Conservation (phyloP, 2,888 invertebrate genomes). For the Orthosia incerta region DNA sequence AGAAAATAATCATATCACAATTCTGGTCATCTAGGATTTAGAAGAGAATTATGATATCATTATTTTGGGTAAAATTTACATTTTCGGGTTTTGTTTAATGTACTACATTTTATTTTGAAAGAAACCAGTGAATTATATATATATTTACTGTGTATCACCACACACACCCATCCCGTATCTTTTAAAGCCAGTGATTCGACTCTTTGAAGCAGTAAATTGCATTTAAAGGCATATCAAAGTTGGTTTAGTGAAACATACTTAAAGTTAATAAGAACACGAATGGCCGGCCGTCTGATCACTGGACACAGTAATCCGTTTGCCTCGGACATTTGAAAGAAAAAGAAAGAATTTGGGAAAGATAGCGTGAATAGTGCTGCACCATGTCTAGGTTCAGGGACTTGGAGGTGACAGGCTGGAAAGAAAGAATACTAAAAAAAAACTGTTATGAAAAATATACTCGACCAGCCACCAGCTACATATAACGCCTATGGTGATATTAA, state of each 20-base stretch:
- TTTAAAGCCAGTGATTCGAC: constrained; percentile 25
- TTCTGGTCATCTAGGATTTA: too few relatives aligned
- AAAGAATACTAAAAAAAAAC: not conserved
- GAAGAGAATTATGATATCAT: not conserved
- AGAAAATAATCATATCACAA: too few relatives aligned
- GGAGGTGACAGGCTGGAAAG: not conserved
- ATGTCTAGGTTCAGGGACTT: not conserved
- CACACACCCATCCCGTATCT: constrained; percentile 2
- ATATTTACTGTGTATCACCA: too few relatives aligned
- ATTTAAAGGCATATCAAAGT: constrained; percentile 43
- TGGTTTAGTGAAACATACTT: constrained; percentile 36
- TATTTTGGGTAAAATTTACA: not conserved
- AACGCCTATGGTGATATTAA: not conserved
- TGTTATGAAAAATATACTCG: not conserved
- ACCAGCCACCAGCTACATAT: not conserved
- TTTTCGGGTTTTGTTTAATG: not conserved
- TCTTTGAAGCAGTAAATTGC: constrained; percentile 36
- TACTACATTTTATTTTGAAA: not conserved
- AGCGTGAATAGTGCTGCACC: not conserved
- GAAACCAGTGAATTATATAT: not conserved
- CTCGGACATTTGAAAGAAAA: constrained; percentile 6
- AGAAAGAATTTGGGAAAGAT: constrained; percentile 3
- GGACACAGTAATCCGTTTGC: constrained; percentile 33
- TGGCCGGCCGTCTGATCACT: constrained; percentile 26
- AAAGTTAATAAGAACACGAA: constrained; percentile 34